Base-by-base conservation (phyloP, 2,797 vertebrate genomes). In the Dermochelys coriacea region DNA sequence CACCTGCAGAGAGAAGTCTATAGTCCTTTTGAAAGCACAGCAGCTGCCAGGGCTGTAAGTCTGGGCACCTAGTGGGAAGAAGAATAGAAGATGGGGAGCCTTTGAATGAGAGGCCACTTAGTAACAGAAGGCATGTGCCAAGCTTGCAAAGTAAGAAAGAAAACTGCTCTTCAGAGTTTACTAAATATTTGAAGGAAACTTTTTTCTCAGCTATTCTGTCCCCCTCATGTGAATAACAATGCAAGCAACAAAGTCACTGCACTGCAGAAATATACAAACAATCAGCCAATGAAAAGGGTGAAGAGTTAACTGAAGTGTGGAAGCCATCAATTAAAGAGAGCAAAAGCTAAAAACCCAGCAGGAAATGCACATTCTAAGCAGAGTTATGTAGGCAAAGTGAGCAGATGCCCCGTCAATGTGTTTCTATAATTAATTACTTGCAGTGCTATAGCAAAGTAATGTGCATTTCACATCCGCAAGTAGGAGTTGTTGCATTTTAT, bases 61-160 rank as follows among this genome's bases (percentile, higher is more conserved):
- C 98, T 98, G 98, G 98, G 98, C 98, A 98, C 98, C 98, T 98
- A 95, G 98, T 97, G 98, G 98, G 98, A 97, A 83, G 93, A 98
- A 98, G 98, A 99, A 98, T 98, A 98, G 98, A 83, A 78, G 97
- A 98, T 84, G 95, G 97, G 96, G 98, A 98, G 98, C 97, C 95
- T 98, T 98, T 98, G 98, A 98, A 98, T 98, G 98, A 98, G 98
- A 98, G 98, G 98, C 98, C 98, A 98, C 98, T 98, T 98, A 98
- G 98, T 98, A 98, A 98, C 98, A 98, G 98, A 98, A 98, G 98
- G 98, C 98, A 98, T 98, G 98, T 98, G 99, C 98, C 99, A 98
- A 98, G 98, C 98, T 98, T 97, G 98, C 98, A 97, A 98, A 98
- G 97, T 93, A 97, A 98, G 98, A 98, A 98, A 98, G 98, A 98